Evolutionary conservation across 2,888 invertebrate genomes (phyloP), one percentile per base, ranked within the genome.

Genomic region (Craniophora ligustri): DNA sequence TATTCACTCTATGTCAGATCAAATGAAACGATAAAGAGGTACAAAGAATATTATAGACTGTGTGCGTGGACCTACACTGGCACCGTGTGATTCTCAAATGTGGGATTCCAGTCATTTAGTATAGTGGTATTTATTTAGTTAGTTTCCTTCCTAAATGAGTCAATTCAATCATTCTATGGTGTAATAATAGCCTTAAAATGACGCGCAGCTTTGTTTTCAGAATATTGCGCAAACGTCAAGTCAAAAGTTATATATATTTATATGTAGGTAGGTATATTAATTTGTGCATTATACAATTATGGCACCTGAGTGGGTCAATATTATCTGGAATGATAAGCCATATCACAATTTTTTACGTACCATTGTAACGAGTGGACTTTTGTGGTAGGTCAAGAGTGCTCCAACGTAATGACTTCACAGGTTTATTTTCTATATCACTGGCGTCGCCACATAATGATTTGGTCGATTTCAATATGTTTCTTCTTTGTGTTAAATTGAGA

Each of bases 401-500:
- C 87, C 90, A 88, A 40, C 87, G 85, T 35, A 86, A 64, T 30
- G 79, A 80, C 68, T 87, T 89, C n/a, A 68, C 57, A 44, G 81
- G 75, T 65, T 79, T 86, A 40, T 70, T 76, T 18, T 70, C 69
- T 16, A 66, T 36, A 34, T 67, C 69, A 56, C 59, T 74, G 5
- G 72, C 70, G 21, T 77, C 79, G 15, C 64, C 64, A 23, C 59
- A 62, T 48, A 88, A 72, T n/a, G 88, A 89, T 42, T 82, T 82
- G 5, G 84, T 78, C 19, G 86, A 81, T 14, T 76, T 81, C 56
- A 78, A 66, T 46, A 70, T 78, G 23, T 77, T 72, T 60, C 72
- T 79, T 72, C 67, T 76, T 26, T 67, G 49, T 13, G 63, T 67
- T 19, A 71, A 60, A 21, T 75, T 75, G 16, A 88, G 65, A 4